Evolutionary conservation across 2,113 vertebrate species (phyloP).

Genomic region (Guaruba guarouba): DNA sequence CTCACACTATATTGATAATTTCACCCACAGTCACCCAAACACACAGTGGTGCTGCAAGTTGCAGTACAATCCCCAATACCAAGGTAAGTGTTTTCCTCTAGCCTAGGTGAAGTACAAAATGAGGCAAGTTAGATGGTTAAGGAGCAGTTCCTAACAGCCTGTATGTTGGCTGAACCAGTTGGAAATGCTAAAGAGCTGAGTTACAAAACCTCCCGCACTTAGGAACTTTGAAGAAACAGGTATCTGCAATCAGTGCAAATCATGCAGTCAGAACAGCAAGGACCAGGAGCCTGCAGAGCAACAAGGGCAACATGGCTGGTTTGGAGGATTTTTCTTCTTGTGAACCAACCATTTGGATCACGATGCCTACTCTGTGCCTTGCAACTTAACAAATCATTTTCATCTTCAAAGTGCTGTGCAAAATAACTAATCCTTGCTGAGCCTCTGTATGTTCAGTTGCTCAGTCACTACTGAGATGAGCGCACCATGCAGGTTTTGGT

Average conservation of each 20-base stretch:
- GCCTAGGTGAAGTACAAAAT: accelerated
- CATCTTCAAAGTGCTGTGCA: not conserved
- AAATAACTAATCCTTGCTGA: not conserved
- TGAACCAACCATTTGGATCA: not conserved
- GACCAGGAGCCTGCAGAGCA: accelerated
- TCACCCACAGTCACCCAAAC: not conserved
- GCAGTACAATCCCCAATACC: not conserved
- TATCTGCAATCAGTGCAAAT: not conserved
- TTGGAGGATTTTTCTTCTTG: not conserved
- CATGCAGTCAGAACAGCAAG: not conserved
- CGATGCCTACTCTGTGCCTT: not conserved
- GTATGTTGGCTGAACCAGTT: not conserved
- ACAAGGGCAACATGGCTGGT: not conserved
- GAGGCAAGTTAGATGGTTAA: not conserved
- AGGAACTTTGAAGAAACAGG: not conserved
- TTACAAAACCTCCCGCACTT: not conserved
- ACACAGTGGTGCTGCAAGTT: not conserved
- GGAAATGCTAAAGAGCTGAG: not conserved
- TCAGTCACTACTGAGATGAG: not conserved
- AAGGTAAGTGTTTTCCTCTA: not conserved
- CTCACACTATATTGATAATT: not conserved
- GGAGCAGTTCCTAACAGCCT: not conserved
- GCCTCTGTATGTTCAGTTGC: not conserved
- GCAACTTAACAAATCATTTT: not conserved
- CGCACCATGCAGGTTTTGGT: not conserved